phyloP scores from a whole-genome alignment of 2,888 invertebrate genomes.

The Acleris cristana region DNA sequence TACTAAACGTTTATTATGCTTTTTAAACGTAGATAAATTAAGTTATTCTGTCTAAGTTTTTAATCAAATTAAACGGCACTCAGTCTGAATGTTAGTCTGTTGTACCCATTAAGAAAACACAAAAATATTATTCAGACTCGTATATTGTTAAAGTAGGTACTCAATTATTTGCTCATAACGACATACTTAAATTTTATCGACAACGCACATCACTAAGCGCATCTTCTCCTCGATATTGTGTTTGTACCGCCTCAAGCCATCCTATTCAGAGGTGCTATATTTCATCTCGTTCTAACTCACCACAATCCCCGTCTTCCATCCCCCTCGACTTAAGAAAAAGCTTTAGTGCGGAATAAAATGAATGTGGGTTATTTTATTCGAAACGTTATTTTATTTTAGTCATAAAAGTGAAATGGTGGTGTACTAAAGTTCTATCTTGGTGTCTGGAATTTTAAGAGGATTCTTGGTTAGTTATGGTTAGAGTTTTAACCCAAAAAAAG shows the following conservation, averaged over 20 bases:
- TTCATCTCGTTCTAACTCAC: slow-evolving; percentile 43
- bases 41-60: too few species aligned
- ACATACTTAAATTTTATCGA: slow-evolving; percentile 1
- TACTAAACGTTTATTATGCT: too few species aligned
- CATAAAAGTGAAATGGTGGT: slow-evolving; percentile 23
- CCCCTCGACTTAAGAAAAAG: slow-evolving; percentile 41
- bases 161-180: background rate
- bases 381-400: slow-evolving; percentile 46
- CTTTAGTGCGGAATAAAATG: slow-evolving; percentile 51
- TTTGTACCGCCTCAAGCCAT: slow-evolving; percentile 56
- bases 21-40: too few species aligned
- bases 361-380: slow-evolving; percentile 54
- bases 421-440: slow-evolving; percentile 1
- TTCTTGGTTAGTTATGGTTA: too few species aligned
- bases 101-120: too few species aligned
- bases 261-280: slow-evolving; percentile 46
- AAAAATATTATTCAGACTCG: too few species aligned
- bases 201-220: slow-evolving; percentile 46
- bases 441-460: too few species aligned
- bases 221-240: slow-evolving; percentile 56
- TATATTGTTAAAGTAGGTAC: too few species aligned
- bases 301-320: slow-evolving; percentile 36
- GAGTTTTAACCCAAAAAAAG: too few species aligned
- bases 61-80: too few species aligned
- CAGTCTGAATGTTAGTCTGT: too few species aligned